Evolutionary conservation across 2,888 invertebrate species (phyloP).

Genomic region (Sphecodes monilicornis): DNA sequence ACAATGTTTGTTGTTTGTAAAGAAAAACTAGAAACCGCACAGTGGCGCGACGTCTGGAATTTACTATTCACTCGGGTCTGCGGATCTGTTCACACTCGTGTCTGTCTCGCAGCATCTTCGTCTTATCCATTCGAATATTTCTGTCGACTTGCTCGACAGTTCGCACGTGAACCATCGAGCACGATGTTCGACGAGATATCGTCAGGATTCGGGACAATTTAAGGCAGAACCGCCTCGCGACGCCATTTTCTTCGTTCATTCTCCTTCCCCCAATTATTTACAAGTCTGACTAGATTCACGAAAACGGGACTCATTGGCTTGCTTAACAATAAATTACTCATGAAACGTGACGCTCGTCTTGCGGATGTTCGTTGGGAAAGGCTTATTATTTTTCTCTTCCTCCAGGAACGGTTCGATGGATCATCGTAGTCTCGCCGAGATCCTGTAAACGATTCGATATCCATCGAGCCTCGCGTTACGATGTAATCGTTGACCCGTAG

Average conservation of each 20-base stretch:
- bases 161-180: too few species aligned
- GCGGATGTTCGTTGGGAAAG: background rate
- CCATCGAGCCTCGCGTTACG: too few species aligned
- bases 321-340: conserved; percentile 9
- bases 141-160: conserved; percentile 29
- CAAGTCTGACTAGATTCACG: conserved; percentile 42
- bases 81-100: background rate
- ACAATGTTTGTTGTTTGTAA: too few species aligned
- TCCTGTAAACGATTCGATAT: background rate
- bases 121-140: conserved; percentile 34
- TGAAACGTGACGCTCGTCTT: background rate
- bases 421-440: background rate
- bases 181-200: conserved; percentile 33
- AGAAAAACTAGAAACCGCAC: too few species aligned
- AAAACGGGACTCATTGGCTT: conserved; percentile 7
- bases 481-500: background rate
- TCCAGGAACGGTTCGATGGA: conserved; percentile 18
- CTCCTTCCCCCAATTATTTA: conserved; percentile 3
- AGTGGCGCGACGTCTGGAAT: too few species aligned
- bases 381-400: conserved; percentile 18
- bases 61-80: background rate
- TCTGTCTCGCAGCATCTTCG: background rate
- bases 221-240: conserved; percentile 28
- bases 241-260: background rate
- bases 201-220: conserved; percentile 30